Base-by-base conservation (phyloP, 2,888 invertebrate species). In the Stegana nigrithorax region DNA sequence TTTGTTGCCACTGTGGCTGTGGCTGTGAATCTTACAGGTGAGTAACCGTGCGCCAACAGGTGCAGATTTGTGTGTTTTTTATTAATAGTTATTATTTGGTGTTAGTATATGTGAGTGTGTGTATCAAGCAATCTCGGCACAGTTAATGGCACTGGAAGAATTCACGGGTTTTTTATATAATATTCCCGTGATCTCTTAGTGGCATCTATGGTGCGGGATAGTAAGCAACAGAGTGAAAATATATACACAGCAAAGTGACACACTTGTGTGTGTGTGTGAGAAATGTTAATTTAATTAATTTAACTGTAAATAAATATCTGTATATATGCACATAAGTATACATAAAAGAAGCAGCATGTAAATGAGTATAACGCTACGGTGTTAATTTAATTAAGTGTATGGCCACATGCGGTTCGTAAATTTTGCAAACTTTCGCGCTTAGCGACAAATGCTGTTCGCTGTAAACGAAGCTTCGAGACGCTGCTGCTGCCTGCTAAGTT, bases 121-220 rank as follows among this genome's bases (percentile, higher is more conserved):
- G n/a, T n/a, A n/a, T n/a, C n/a, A 39, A 23, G 61, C n/a, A 62
- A 77, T 75, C 75, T 65, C 75, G 64, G 65, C 83, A 85, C 88
- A 88, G 87, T 88, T 87, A 89, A 89, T 89, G 89, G 89, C 89
- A 89, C 89, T 89, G 88, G 89, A 89, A 89, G 89, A 89, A 89
- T 89, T 89, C 89, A 89, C 89, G 89, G 89, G 87, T 84, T 82
- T 72, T 79, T 80, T 86, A 29, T 66, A 70, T 82, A 19, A 84
- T 80, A 75, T 74, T 76, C 86, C 87, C 87, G 87, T 87, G 87
- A 84, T 86, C 86, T 86, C 84, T 86, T 86, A 85, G 87, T 87
- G 86, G 86, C 86, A 87, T 87, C 85, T 85, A 85, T 85, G 82
- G 85, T 86, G 86, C 81, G 78, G 75, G 85, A 80, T 72, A 72